Conservation (phyloP, 2,888 invertebrate genomes). For the Saturnia pavonia region DNA sequence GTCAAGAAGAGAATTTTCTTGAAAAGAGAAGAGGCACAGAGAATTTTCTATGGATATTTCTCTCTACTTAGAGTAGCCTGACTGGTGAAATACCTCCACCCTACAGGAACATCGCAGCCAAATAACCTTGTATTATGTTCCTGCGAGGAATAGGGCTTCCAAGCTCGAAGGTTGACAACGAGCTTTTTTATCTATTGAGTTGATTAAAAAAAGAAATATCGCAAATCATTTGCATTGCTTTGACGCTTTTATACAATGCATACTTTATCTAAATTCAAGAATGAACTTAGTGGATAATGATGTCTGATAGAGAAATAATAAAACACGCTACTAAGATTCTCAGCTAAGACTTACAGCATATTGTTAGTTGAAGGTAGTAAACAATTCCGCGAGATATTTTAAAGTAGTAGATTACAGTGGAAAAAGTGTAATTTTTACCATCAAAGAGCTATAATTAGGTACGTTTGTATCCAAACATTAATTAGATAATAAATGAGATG, state of each 20-base stretch:
- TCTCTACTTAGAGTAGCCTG: no score
- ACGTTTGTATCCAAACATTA: constrained; percentile 14
- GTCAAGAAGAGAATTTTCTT: no score
- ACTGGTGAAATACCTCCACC: no score
- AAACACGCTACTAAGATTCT: background rate
- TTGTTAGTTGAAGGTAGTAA: background rate
- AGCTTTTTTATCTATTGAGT: no score
- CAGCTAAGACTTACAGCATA: background rate
- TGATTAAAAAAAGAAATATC: no score
- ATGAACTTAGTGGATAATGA: background rate
- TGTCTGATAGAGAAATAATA: background rate
- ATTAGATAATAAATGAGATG: constrained; percentile 41
- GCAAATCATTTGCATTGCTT: background rate
- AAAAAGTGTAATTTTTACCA: constrained; percentile 3
- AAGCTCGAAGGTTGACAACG: no score
- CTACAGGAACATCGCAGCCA: no score
- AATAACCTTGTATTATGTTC: no score
- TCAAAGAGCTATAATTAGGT: background rate
- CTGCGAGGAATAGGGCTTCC: no score
- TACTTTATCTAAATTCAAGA: background rate
- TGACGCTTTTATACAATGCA: background rate
- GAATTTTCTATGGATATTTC: no score
- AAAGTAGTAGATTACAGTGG: background rate
- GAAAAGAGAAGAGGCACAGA: no score
- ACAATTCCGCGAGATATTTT: background rate